A percentile compares a stretch with the other conserved stretches of the same genome.
Conservation (phyloP, 2,888 invertebrate species). For the Aricia artaxerxes region DNA sequence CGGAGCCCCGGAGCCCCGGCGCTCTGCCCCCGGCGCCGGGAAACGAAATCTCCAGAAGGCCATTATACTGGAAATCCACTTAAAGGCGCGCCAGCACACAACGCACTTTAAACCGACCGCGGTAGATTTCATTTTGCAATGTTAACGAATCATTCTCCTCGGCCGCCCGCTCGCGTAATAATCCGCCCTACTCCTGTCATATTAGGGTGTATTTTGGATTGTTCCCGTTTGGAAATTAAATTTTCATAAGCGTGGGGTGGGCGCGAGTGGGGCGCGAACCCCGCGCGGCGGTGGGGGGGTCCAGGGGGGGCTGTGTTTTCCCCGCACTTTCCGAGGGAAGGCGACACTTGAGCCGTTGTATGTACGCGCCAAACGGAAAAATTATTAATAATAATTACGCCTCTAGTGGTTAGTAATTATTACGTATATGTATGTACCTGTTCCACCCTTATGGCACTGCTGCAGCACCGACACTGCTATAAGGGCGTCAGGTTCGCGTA, state of each 20-base stretch:
- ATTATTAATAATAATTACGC: constrained; percentile 70
- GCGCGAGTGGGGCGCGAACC: constrained; percentile 41
- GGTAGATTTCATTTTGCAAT: constrained; percentile 59
- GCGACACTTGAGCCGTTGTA: constrained; percentile 62
- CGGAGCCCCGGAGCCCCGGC: constrained; percentile 40
- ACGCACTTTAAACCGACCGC: constrained; percentile 52
- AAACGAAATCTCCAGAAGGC: constrained; percentile 75
- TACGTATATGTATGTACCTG: constrained; percentile 38
- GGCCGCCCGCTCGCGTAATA: constrained; percentile 59
- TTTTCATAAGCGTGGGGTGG: constrained; percentile 70
- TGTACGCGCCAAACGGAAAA: constrained; percentile 61
- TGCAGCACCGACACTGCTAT: neutral
- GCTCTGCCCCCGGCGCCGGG: constrained; percentile 52
- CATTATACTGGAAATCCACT: constrained; percentile 73
- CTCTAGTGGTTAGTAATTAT: constrained; percentile 48
- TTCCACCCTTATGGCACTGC: neutral
- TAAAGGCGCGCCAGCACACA: constrained; percentile 46
- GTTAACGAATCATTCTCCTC: constrained; percentile 53
- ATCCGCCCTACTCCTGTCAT: constrained; percentile 59
- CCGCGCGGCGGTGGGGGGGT: constrained; percentile 48
- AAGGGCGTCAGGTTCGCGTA: neutral
- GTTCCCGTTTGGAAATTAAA: constrained; percentile 73
- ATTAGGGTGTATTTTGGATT: constrained; percentile 70
- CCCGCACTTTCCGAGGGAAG: constrained; percentile 62
- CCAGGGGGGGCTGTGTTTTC: constrained; percentile 59